Evolutionary conservation across 2,888 invertebrate species (phyloP).

Genomic region (Apocheima hispidaria): DNA sequence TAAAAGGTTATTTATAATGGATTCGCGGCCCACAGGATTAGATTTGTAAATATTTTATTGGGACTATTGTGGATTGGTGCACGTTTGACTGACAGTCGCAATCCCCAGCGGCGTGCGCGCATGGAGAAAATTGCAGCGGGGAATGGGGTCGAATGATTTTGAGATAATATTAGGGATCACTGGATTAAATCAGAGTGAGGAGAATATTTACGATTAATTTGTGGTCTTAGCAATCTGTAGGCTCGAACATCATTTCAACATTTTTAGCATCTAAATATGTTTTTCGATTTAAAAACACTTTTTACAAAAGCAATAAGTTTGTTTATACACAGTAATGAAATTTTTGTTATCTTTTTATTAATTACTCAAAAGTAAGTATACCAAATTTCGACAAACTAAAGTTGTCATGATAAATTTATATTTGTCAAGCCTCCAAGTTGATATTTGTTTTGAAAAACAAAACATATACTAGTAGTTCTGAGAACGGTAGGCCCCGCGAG

Average conservation of each 20-base stretch:
- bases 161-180: slow-evolving; percentile 32
- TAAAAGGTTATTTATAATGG: slow-evolving; percentile 77
- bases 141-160: slow-evolving; percentile 42
- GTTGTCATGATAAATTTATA: no score
- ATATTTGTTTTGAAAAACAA: no score
- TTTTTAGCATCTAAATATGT: not conserved
- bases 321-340: no score
- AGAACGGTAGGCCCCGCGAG: no score
- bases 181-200: slow-evolving; percentile 18
- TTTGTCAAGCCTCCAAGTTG: no score
- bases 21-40: slow-evolving; percentile 78
- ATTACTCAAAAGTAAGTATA: no score
- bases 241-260: no score
- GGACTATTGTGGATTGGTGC: slow-evolving; percentile 68
- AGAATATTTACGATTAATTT: slow-evolving; percentile 23
- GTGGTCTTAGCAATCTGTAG: not conserved
- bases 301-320: no score
- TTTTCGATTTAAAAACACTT: not conserved
- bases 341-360: no score
- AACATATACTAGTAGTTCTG: no score
- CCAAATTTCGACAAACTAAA: no score
- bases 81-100: slow-evolving; percentile 76
- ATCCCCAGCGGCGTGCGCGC: slow-evolving; percentile 61
- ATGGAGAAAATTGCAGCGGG: slow-evolving; percentile 48
- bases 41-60: slow-evolving; percentile 83